Base-by-base conservation (phyloP, 2,888 invertebrate species). In the Eurois occulta region DNA sequence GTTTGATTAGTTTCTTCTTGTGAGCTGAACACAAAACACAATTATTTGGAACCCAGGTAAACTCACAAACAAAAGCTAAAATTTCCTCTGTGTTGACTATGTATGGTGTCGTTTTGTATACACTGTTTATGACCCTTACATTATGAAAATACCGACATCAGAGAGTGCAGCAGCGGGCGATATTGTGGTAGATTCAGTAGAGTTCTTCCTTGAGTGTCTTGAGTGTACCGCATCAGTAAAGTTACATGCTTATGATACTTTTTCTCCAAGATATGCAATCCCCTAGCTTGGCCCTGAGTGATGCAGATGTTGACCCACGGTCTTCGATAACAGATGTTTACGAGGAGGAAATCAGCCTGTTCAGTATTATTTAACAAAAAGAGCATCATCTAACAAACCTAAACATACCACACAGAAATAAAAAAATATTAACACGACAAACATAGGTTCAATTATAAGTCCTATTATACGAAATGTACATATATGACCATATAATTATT, bases 1-100 rank as follows among this genome's bases (percentile, higher is more conserved):
- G 89, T 91, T 90, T 92, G 90, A 91, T 90, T 90, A 90, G 88
- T 90, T 89, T 86, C 80, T 35, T 75, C 77, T 80, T 83, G 83
- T 77, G 80, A 81, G 86, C 41, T 70, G 41, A 66, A 52, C 62
- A 73, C 73, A 48, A 69, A 60, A 83, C 48, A 52, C 32, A 68
- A 28, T 69, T 69, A 32, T 71, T 67, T 52, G 38, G 52, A 69
- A 28, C 58, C 35, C 62, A 66, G 77, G 69, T 82, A 48, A 66
- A 77, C 69, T 68, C 52, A 55, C 11, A 38, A 46, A 69, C 21
- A 43, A 60, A 80, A 62, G 24, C 24, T 46, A 60, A 66, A 65
- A 72, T 58, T 35, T 76, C 16, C 24, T 55, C 41, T 16, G 18
- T 66, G 46, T 28, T 13, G 21, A 41, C 41, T 65, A 41, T 35